Conservation (phyloP, 2,113 vertebrate genomes). For the Physeter macrocephalus region DNA sequence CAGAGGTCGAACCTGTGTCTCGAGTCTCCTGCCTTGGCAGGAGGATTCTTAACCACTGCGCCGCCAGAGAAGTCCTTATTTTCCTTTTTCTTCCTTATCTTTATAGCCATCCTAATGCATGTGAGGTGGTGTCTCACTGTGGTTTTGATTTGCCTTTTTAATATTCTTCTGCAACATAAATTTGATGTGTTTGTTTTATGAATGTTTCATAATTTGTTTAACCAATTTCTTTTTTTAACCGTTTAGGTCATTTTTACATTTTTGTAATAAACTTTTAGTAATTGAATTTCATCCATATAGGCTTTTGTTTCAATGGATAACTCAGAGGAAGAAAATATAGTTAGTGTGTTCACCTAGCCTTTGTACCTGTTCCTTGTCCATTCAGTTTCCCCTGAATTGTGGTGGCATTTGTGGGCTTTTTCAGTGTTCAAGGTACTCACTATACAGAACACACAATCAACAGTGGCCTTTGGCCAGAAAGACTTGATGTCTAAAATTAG, state of each 20-base stretch:
- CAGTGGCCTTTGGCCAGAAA: conserved; percentile 48
- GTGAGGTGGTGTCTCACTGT: neutral
- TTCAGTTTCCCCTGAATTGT: conserved; percentile 8
- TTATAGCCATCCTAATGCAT: neutral
- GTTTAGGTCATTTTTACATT: neutral
- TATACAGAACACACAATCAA: conserved; percentile 63
- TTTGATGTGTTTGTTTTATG: neutral
- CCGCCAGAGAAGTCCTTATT: neutral
- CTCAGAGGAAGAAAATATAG: neutral
- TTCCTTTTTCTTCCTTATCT: neutral
- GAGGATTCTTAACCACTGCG: no score
- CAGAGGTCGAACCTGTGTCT: no score
- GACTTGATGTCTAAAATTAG: conserved; percentile 65
- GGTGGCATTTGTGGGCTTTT: conserved; percentile 22
- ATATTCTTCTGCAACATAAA: neutral
- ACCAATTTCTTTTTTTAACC: neutral
- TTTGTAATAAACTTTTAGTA: neutral
- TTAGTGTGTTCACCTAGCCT: neutral
- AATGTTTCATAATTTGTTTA: neutral
- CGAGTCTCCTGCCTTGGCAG: no score
- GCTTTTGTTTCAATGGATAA: neutral
- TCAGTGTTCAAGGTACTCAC: conserved; percentile 31
- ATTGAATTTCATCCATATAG: neutral
- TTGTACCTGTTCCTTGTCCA: neutral
- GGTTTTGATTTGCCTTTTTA: conserved; percentile 20